A percentile compares a stretch with the other conserved stretches of the same genome.
phyloP scores from a whole-genome alignment of 1,140 invertebrate genomes.

The Magallana gigas region DNA sequence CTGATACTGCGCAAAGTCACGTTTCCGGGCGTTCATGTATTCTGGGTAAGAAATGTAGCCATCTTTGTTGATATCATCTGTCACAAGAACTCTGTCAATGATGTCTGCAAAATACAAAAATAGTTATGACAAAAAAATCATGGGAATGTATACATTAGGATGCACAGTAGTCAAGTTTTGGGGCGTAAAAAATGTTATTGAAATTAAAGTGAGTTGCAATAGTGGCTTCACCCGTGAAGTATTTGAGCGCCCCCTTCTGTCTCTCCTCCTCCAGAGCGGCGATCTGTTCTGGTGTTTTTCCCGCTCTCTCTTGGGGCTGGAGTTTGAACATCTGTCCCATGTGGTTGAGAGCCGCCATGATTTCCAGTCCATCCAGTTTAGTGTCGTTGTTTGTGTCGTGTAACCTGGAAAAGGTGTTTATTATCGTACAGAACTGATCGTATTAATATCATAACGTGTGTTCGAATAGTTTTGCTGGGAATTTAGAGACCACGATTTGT shows the following conservation, averaged over 20 bases:
- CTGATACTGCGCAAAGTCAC: conserved; percentile 66
- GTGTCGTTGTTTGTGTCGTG: conserved; percentile 76
- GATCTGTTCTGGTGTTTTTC: conserved; percentile 69
- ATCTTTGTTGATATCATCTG: conserved; percentile 89
- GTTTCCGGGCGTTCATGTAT: conserved; percentile 83
- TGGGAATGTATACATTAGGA: too few species aligned
- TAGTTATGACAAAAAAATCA: neutral
- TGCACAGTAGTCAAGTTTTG: too few species aligned
- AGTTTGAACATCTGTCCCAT: conserved; percentile 68
- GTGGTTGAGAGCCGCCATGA: conserved; percentile 71
- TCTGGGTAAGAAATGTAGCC: conserved; percentile 91
- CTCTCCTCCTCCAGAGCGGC: conserved; percentile 64
- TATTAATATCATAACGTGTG: too few species aligned
- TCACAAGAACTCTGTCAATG: conserved; percentile 88
- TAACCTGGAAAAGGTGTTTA: conserved; percentile 56
- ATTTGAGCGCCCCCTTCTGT: conserved; percentile 63
- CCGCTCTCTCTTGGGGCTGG: conserved; percentile 64
- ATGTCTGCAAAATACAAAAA: conserved; percentile 82
- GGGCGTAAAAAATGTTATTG: too few species aligned
- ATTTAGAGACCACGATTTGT: too few species aligned
- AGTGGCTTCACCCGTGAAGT: conserved; percentile 63
- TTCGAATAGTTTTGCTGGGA: too few species aligned
- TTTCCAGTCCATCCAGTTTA: conserved; percentile 72
- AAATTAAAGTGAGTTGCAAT: too few species aligned
- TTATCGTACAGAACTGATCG: too few species aligned